phyloP scores from a whole-genome alignment of 2,797 vertebrate species.

The Uromys caudimaculatus region DNA sequence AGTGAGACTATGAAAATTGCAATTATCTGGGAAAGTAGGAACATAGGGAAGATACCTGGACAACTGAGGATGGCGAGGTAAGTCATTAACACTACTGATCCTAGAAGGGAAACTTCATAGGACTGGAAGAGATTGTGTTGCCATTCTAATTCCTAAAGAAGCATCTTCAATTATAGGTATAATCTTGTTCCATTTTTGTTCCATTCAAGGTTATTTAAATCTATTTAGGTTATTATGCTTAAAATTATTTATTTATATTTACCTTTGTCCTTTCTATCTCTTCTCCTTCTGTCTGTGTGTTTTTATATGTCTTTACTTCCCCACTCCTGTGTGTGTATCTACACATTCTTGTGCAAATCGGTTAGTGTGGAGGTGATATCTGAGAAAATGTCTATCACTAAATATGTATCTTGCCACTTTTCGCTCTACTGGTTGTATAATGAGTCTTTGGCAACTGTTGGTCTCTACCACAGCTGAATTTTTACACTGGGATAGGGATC shows the following conservation, averaged over 20 bases:
- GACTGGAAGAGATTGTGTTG: background rate
- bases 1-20: background rate
- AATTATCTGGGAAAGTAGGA: background rate
- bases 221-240: background rate
- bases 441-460: too few species aligned
- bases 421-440: background rate
- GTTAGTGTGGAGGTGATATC: too few species aligned
- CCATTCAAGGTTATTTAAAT: background rate
- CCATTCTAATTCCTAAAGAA: background rate
- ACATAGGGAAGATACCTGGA: background rate
- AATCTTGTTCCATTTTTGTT: background rate
- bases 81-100: background rate
- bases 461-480: background rate
- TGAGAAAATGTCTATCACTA: background rate
- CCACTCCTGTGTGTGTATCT: background rate
- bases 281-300: background rate
- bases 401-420: background rate
- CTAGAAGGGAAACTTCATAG: accelerated
- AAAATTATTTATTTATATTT: background rate
- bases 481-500: background rate
- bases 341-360: background rate
- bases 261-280: background rate
- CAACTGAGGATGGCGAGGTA: background rate
- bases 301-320: background rate
- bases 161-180: background rate